Evolutionary conservation across 2,797 vertebrate genomes (phyloP).

Genomic region (Gymnoscopelus braueri): DNA sequence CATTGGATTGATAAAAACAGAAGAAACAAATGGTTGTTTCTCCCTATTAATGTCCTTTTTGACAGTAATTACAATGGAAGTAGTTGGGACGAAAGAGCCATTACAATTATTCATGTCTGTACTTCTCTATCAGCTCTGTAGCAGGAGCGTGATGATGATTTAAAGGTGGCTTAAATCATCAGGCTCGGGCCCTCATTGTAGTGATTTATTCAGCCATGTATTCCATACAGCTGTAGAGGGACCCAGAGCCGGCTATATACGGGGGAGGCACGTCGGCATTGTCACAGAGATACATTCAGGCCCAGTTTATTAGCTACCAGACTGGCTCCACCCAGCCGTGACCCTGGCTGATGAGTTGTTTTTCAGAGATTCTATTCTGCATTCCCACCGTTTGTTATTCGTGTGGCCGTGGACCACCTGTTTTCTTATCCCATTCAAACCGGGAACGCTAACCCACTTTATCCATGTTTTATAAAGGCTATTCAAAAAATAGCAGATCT

Average conservation of each 20-base stretch:
- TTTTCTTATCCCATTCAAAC: too few relatives aligned
- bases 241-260: conserved; percentile 1
- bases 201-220: conserved; percentile 12
- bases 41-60: conserved; percentile 22
- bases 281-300: background rate
- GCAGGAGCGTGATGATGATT: conserved; percentile 13
- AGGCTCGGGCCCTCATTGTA: conserved; percentile 2
- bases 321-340: too few relatives aligned
- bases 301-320: background rate
- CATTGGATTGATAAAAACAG: conserved; percentile 9
- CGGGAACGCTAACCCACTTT: too few relatives aligned
- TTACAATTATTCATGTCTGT: conserved; percentile 20
- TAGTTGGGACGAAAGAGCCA: conserved; percentile 15
- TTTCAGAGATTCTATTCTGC: too few relatives aligned
- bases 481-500: too few relatives aligned
- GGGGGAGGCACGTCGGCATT: background rate
- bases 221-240: background rate
- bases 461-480: too few relatives aligned
- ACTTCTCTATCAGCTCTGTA: conserved; percentile 12
- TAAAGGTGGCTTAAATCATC: conserved; percentile 11
- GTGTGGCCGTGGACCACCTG: too few relatives aligned
- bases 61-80: conserved; percentile 12
- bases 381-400: too few relatives aligned
- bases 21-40: conserved; percentile 4
- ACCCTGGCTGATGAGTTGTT: too few relatives aligned